phyloP scores from a whole-genome alignment of 2,888 invertebrate species.

The Apantesis nais region DNA sequence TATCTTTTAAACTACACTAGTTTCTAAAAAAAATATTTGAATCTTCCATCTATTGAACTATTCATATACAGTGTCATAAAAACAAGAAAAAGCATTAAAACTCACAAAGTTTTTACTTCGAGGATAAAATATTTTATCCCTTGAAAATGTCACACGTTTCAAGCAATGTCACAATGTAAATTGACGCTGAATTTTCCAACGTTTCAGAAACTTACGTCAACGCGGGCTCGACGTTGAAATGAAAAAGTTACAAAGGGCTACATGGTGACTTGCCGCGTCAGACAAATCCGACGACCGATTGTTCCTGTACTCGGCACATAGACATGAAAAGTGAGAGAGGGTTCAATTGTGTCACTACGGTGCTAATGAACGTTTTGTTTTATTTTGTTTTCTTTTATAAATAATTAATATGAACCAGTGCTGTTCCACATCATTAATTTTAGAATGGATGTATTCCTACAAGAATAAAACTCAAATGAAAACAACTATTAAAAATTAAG shows the following conservation, averaged over 20 bases:
- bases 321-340: slow-evolving; percentile 14
- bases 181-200: slow-evolving; percentile 46
- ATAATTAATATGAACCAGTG: neutral
- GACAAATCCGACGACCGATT: slow-evolving; percentile 49
- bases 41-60: neutral
- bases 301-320: slow-evolving; percentile 27
- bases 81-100: neutral
- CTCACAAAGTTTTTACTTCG: neutral
- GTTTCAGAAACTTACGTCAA: slow-evolving; percentile 40
- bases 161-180: slow-evolving; percentile 39
- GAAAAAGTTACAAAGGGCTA: slow-evolving; percentile 46
- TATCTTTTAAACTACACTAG: neutral
- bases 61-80: neutral
- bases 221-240: slow-evolving; percentile 33
- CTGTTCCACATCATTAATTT: no score
- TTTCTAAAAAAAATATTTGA: neutral
- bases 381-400: neutral
- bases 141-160: slow-evolving; percentile 38
- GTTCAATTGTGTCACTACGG: slow-evolving; percentile 17
- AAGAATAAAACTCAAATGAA: no score
- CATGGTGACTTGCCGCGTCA: slow-evolving; percentile 40
- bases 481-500: no score
- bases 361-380: slow-evolving; percentile 1
- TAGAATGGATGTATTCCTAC: no score
- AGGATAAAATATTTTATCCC: slow-evolving; percentile 21